Evolutionary conservation across 2,797 vertebrate species (phyloP), one percentile per base, ranked within the genome.

Genomic region (Hydrolagus colliei): DNA sequence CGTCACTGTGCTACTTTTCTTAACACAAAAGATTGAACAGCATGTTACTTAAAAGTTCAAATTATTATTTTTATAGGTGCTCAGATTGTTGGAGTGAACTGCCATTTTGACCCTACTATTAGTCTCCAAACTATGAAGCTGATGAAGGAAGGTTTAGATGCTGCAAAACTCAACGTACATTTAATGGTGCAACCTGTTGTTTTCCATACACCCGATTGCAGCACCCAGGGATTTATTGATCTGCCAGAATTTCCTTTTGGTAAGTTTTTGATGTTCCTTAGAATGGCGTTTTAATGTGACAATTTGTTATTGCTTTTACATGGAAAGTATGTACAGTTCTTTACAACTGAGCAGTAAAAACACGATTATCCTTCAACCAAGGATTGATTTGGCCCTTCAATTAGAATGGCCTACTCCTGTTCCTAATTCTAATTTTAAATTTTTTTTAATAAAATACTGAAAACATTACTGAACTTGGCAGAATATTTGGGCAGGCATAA

Each of bases 211-310:
- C 98, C 98, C 0, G 98, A 98, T 88, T 98, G 97, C 85, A 92
- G 92, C 92, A 94, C 95, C 86, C 96, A 99, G 89, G 98, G 98
- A 0, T 99, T 98, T 90, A 98, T 99, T 14, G 97, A 98, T 74
- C 94, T 99, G 86, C 96, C 96, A 0, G 97, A 99, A 91, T 99
- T 99, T 91, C 97, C 98, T 0, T 98, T 99, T 88, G 92, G 97
- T 99, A 94, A 87, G 94, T 87, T 0, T 71, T 84, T 84, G 20
- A 10, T 10, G 35, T 71, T 84, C 4, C 41, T 52, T 52, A 52
- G 41, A 52, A 3, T 52, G 41, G 6, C 41, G 6, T 52, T 52
- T 52, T 52, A 52, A 52, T 52, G 6, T 52, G 41, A 52, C 41
- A 52, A 6, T 52, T 52, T 52, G 41, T 52, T 52, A 52, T 52